Conservation (phyloP, 2,113 vertebrate genomes). For the Tiliqua scincoides region DNA sequence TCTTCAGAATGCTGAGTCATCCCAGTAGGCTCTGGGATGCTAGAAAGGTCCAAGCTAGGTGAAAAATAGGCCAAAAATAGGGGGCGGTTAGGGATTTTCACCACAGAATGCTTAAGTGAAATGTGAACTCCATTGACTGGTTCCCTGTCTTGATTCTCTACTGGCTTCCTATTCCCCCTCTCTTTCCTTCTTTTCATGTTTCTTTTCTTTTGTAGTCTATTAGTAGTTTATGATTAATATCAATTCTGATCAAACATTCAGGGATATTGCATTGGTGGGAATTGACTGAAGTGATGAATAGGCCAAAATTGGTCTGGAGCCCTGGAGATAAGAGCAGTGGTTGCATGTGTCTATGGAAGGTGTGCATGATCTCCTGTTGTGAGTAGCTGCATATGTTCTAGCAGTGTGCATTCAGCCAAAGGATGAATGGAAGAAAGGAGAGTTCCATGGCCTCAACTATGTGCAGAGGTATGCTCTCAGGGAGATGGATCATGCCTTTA, state of each 20-base stretch:
- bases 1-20: too few relatives aligned
- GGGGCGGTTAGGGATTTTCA: too few relatives aligned
- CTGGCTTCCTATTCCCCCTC: neutral
- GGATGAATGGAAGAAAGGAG: neutral
- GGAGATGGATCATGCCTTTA: neutral
- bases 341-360: neutral
- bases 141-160: neutral
- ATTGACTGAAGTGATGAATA: neutral
- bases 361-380: neutral
- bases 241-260: too few relatives aligned
- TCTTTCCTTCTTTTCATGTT: neutral
- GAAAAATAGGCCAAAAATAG: too few relatives aligned
- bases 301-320: neutral
- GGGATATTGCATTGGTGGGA: neutral
- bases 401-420: neutral
- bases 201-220: neutral
- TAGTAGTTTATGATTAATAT: neutral
- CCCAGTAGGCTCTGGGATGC: too few relatives aligned
- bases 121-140: neutral
- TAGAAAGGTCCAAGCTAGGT: too few relatives aligned
- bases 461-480: neutral
- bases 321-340: neutral
- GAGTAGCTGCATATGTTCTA: neutral
- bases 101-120: neutral
- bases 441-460: neutral